Base-by-base conservation (phyloP, 1,140 invertebrate genomes). In the Drosophila nebulosa region DNA sequence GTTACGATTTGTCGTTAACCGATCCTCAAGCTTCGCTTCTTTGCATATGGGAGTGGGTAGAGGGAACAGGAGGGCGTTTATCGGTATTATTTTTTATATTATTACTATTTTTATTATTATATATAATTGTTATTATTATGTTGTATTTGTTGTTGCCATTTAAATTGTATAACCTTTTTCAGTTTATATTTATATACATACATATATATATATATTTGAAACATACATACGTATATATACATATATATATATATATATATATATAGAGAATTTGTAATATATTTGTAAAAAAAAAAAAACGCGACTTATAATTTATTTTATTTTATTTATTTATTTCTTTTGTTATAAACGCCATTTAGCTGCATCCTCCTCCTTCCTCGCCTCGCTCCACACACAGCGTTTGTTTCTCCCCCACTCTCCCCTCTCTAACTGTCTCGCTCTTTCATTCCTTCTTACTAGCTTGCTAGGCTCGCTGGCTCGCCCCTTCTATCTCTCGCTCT, bases 181-280 rank as follows among this genome's bases (percentile, higher is more conserved):
- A 46, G 9, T 46, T 46, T 46, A 46, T 46, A 10, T 46, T 4
- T 39, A n/a, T 36, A 14, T 66, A 57, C 64, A 67, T 57, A 50
- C 60, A 74, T 68, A 67, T 59, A 66, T 46, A 68, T 58, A 60
- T 53, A 35, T 64, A 52, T 39, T 6, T 46, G 36, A 52, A 52
- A 51, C 52, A 60, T 67, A 57, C 42, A 53, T 69, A 39, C 55
- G 57, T 69, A 56, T 24, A 57, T 26, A 53, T 51, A 57, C 56
- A 62, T 77, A 64, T 65, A 56, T 68, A 67, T 57, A 50, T 63
- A 74, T 67, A 66, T 62, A 65, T 42, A 62, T 57, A 58, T 52
- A 32, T 63, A 57, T 32, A 9, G n/a, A 27, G 24, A 46, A 46
- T 24, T 24, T 24, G 24, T 24, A 3, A 55, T 22, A 56, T 30